phyloP scores from a whole-genome alignment of 2,797 vertebrate species.

The Momotus momota region DNA sequence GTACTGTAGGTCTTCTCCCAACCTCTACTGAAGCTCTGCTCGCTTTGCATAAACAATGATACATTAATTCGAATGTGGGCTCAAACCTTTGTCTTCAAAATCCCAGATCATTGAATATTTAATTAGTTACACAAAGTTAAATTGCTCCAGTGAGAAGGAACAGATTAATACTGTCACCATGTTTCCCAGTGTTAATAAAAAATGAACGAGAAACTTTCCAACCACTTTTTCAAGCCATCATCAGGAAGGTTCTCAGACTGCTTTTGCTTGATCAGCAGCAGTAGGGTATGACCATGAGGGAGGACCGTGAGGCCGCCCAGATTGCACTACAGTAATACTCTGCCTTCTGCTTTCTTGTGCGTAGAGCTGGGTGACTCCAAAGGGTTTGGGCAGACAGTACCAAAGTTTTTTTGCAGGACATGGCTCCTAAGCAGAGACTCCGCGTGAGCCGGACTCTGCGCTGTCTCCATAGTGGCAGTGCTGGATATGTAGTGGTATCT shows the following conservation, averaged over 20 bases:
- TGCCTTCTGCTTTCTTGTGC: background rate
- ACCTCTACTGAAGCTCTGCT: background rate
- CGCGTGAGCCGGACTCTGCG: background rate
- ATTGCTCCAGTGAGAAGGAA: background rate
- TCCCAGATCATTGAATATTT: background rate
- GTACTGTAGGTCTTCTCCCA: background rate
- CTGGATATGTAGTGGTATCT: background rate
- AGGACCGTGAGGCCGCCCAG: background rate
- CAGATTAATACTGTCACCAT: accelerated
- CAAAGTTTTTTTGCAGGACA: background rate
- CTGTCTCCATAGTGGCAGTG: background rate
- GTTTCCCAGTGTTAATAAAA: background rate
- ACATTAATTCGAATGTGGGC: background rate
- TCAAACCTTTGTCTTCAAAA: background rate
- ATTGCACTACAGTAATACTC: background rate
- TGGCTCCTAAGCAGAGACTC: background rate
- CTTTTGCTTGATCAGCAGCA: background rate
- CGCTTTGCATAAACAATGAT: accelerated
- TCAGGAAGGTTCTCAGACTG: background rate
- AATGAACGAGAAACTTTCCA: background rate
- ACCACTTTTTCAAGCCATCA: background rate
- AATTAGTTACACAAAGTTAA: background rate
- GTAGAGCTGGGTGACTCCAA: background rate
- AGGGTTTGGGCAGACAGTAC: background rate
- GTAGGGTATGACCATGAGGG: background rate